Conservation (phyloP, 2,113 vertebrate species). For the Mandrillus leucophaeus region DNA sequence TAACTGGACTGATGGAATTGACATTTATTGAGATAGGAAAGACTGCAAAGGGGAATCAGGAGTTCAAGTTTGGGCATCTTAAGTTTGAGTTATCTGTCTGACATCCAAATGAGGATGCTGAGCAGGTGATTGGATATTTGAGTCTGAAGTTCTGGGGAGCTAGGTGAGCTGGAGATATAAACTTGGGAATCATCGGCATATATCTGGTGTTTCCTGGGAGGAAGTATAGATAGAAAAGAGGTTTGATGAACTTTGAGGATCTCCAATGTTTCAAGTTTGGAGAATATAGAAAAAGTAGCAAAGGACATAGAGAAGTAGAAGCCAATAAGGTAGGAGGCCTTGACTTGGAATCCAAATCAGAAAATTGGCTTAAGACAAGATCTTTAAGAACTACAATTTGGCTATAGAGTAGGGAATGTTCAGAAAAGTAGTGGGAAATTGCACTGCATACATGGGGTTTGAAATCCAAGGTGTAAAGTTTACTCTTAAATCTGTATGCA, state of each 20-base stretch:
- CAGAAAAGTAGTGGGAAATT: background rate
- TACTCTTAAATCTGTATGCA: background rate
- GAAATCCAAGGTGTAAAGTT: background rate
- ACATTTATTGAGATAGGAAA: background rate
- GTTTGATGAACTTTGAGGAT: background rate
- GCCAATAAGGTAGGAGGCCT: background rate
- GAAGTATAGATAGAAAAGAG: background rate
- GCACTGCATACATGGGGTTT: background rate
- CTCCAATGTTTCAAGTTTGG: background rate
- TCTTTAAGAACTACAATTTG: background rate
- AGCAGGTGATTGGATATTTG: background rate
- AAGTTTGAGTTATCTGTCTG: background rate
- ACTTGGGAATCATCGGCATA: background rate
- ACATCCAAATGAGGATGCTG: background rate
- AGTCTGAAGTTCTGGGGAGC: background rate
- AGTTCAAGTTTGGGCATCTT: background rate
- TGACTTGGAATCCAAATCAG: background rate
- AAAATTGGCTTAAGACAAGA: background rate
- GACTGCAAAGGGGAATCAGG: background rate
- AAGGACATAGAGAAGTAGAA: background rate
- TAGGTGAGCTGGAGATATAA: background rate
- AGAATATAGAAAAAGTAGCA: background rate
- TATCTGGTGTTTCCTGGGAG: background rate
- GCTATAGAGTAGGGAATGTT: background rate
- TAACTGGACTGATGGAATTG: background rate